Percentiles rank a stretch among this genome's conserved stretches.
phyloP scores from a whole-genome alignment of 1,140 invertebrate genomes.

The Lepidurus arcticus region DNA sequence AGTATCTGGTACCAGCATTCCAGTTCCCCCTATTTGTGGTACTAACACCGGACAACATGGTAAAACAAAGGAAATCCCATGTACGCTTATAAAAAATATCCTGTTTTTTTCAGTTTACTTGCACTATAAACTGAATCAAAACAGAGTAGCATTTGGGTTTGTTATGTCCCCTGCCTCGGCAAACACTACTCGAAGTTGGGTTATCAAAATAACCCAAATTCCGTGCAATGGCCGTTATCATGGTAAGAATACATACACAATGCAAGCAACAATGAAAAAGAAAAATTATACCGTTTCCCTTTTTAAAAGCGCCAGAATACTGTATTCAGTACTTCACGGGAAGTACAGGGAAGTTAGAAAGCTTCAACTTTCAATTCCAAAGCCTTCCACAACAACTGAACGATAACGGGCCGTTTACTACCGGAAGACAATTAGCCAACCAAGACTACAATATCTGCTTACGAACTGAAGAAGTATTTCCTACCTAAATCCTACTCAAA shows the following conservation, averaged over 20 bases:
- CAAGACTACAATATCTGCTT: constrained; percentile 31
- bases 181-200: constrained; percentile 13
- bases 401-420: background rate
- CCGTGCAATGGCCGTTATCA: background rate
- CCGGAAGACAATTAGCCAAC: constrained; percentile 12
- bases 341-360: constrained; percentile 11
- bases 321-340: constrained; percentile 28
- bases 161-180: background rate
- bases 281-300: background rate
- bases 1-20: constrained; percentile 64
- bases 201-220: constrained; percentile 16
- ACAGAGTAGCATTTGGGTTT: constrained; percentile 17
- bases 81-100: background rate
- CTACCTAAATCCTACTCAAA: background rate
- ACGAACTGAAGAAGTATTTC: constrained; percentile 24
- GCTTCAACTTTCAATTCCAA: constrained; percentile 26
- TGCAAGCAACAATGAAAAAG: background rate
- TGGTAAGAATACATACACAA: background rate
- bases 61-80: background rate
- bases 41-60: constrained; percentile 26
- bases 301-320: constrained; percentile 17
- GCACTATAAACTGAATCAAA: background rate
- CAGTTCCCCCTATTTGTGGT: constrained; percentile 26
- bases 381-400: background rate
- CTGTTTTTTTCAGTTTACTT: constrained; percentile 24